Percentiles rank a stretch among this genome's conserved stretches.
Evolutionary conservation across 2,888 invertebrate genomes (phyloP).

Genomic region (Dryocosmus kuriphilus): DNA sequence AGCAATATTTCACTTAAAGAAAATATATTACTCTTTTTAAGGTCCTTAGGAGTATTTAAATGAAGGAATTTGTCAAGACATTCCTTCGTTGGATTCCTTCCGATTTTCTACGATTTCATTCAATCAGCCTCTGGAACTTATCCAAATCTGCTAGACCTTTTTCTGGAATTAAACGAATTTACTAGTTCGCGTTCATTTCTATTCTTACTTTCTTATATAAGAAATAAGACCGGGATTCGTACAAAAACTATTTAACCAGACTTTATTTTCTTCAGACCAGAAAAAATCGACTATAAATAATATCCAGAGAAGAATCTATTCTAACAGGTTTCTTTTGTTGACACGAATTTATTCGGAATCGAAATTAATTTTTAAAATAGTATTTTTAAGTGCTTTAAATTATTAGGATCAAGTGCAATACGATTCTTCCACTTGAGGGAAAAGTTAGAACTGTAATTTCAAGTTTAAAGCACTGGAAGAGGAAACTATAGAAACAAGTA

Average conservation of each 20-base stretch:
- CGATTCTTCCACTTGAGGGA: neutral
- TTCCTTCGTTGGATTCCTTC: neutral
- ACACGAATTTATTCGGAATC: no score
- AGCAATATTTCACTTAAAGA: no score
- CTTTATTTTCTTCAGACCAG: neutral
- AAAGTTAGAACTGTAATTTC: neutral
- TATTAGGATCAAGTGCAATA: neutral
- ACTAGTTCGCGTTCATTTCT: neutral
- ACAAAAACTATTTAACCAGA: neutral
- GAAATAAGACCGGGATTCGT: neutral
- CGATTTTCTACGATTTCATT: slow-evolving; percentile 7
- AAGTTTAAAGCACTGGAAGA: neutral
- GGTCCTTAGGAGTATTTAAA: neutral
- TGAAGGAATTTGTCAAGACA: neutral
- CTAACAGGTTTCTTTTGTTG: no score
- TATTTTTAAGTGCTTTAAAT: neutral
- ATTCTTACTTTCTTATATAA: neutral
- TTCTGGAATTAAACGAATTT: slow-evolving; percentile 14
- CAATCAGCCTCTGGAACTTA: slow-evolving; percentile 1
- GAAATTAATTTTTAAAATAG: no score
- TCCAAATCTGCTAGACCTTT: slow-evolving; percentile 15
- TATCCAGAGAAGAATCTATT: no score
- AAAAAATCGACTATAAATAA: no score
- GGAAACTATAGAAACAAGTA: neutral
- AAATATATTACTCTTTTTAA: neutral